These are phyloP conservation scores for Orcinus orca DNA, from an alignment of 2,113 vertebrate genomes.

Conservation along the genomic window DNA sequence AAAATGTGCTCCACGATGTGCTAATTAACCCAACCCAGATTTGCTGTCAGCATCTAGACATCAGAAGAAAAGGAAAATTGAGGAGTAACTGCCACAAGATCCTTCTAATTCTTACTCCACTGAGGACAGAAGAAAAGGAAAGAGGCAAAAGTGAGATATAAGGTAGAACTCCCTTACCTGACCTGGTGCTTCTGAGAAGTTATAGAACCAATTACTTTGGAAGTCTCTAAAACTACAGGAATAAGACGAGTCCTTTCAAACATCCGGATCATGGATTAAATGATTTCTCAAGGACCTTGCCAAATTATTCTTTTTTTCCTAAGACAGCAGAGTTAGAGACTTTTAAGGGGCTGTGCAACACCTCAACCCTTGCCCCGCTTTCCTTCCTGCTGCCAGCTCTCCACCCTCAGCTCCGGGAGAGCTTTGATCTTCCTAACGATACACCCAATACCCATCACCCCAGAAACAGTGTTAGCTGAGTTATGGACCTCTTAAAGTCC, in stretches of 20 bases:
- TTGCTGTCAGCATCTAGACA: neutral
- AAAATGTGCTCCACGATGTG: neutral
- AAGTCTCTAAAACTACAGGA: neutral
- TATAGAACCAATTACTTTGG: neutral
- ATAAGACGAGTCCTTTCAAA: neutral
- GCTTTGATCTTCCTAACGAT: neutral
- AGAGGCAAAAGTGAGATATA: neutral
- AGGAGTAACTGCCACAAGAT: neutral
- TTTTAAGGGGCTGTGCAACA: neutral
- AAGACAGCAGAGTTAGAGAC: neutral
- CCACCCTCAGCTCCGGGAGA: no score
- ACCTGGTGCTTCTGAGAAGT: neutral
- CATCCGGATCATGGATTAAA: neutral
- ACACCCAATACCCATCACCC: neutral
- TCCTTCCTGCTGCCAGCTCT: neutral
- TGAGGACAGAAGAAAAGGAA: neutral
- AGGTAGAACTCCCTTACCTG: no score
- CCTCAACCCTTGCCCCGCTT: neutral
- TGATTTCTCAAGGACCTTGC: neutral
- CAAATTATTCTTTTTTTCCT: neutral
- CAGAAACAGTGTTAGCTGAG: neutral
- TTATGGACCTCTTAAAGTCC: neutral
- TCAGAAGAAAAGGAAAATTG: neutral
- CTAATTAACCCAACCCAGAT: neutral
- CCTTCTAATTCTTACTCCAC: neutral